phyloP scores from a whole-genome alignment of 2,113 vertebrate genomes.

The Mustela lutreola region DNA sequence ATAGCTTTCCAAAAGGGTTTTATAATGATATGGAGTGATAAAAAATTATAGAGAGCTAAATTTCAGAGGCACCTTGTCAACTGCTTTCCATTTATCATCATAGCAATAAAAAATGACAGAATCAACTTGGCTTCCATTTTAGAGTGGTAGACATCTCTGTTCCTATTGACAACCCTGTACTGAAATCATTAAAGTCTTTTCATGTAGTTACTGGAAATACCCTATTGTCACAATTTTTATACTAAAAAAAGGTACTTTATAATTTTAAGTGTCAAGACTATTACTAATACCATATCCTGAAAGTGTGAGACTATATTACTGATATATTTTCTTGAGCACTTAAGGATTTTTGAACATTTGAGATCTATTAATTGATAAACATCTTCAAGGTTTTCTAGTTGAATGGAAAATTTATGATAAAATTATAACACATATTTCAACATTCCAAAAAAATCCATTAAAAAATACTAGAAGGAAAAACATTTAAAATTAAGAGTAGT shows the following conservation, averaged over 20 bases:
- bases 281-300: neutral
- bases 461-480: neutral
- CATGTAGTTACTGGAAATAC: neutral
- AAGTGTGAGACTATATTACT: slow-evolving; percentile 1
- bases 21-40: slow-evolving; percentile 3
- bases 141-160: neutral
- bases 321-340: slow-evolving; percentile 20
- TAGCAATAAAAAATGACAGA: neutral
- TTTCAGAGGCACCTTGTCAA: slow-evolving; percentile 45
- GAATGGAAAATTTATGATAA: slow-evolving; percentile 10
- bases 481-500: neutral
- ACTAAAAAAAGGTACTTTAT: neutral
- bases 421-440: neutral
- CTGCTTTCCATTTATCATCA: slow-evolving; percentile 13
- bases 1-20: neutral
- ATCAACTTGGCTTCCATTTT: slow-evolving; percentile 24
- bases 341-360: neutral
- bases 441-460: neutral
- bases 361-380: neutral
- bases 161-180: neutral
- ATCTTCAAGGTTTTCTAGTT: neutral
- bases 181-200: neutral
- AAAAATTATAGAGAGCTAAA: slow-evolving; percentile 11
- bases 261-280: neutral
- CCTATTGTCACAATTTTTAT: neutral